phyloP scores from a whole-genome alignment of 53 echinoderm and acorn worm species.

The Antedon mediterranea region DNA sequence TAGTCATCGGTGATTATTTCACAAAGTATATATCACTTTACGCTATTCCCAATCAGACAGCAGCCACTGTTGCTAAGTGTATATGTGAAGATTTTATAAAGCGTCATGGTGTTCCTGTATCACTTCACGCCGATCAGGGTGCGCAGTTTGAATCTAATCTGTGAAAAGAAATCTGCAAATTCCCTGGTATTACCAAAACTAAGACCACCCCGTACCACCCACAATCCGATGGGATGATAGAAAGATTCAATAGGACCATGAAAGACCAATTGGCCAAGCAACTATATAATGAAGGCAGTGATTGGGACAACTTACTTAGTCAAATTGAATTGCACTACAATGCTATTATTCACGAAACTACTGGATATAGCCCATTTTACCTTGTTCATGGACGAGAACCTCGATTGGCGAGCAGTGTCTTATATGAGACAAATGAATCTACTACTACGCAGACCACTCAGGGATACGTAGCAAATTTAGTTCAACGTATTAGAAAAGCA shows the following conservation, averaged over 20 bases:
- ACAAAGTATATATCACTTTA: constrained; percentile 37
- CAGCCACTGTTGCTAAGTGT: neutral
- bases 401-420: constrained; percentile 11
- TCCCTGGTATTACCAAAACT: neutral
- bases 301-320: neutral
- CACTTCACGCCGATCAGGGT: constrained; percentile 6
- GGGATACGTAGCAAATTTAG: neutral
- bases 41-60: constrained; percentile 3
- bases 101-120: constrained; percentile 6
- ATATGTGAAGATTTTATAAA: neutral
- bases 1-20: constrained; percentile 44
- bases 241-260: neutral
- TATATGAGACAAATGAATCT: too few relatives aligned
- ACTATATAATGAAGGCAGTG: neutral
- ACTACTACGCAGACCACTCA: too few relatives aligned
- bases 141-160: neutral
- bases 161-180: neutral
- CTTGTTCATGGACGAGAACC: constrained; percentile 32
- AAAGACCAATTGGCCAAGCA: neutral
- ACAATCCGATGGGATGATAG: neutral
- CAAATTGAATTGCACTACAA: constrained; percentile 34
- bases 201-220: constrained; percentile 4
- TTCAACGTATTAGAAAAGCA: constrained; percentile 2
- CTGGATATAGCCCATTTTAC: constrained; percentile 34
- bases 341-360: constrained; percentile 28